These are phyloP conservation scores for Tetramorium simillimum DNA, from an alignment of 1,140 invertebrate genomes.

Conservation along the genomic window DNA sequence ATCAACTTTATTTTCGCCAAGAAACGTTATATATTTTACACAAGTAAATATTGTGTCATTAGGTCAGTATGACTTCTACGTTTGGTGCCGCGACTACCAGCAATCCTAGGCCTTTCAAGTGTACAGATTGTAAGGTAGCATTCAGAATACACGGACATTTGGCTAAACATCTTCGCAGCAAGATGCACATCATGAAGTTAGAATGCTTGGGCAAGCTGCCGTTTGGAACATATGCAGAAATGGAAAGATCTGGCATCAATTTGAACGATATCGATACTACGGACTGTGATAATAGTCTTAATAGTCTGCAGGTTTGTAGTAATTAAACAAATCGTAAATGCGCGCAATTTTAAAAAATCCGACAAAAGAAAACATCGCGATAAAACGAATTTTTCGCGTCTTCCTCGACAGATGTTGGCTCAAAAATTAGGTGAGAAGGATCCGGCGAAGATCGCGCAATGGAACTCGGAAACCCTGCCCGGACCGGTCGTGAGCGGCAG, in stretches of 20 bases:
- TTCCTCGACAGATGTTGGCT: conserved; percentile 88
- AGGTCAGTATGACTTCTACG: conserved; percentile 93
- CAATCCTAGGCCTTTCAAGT: conserved; percentile 97
- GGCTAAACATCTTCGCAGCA: conserved; percentile 97
- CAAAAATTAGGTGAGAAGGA: conserved; percentile 94
- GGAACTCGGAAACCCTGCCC: conserved; percentile 83
- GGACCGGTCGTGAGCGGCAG: conserved; percentile 77
- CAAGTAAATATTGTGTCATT: conserved; percentile 19
- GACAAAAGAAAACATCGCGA: conserved; percentile 32
- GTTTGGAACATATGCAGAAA: conserved; percentile 97
- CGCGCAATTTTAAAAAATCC: not conserved
- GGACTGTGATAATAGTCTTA: conserved; percentile 96
- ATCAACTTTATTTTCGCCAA: not conserved
- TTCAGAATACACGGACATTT: conserved; percentile 98
- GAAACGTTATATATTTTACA: not conserved
- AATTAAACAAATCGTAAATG: not conserved
- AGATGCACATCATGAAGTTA: conserved; percentile 98
- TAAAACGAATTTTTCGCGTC: conserved; percentile 1
- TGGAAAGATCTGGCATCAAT: conserved; percentile 95
- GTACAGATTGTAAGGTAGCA: conserved; percentile 97
- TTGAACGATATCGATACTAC: conserved; percentile 97
- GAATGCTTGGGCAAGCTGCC: conserved; percentile 97
- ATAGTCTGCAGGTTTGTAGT: conserved; percentile 90
- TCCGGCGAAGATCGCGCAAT: conserved; percentile 89
- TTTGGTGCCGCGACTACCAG: conserved; percentile 93